Evolutionary conservation across 2,888 invertebrate genomes (phyloP), one percentile per base, ranked within the genome.

Genomic region (Napeogenes inachia): DNA sequence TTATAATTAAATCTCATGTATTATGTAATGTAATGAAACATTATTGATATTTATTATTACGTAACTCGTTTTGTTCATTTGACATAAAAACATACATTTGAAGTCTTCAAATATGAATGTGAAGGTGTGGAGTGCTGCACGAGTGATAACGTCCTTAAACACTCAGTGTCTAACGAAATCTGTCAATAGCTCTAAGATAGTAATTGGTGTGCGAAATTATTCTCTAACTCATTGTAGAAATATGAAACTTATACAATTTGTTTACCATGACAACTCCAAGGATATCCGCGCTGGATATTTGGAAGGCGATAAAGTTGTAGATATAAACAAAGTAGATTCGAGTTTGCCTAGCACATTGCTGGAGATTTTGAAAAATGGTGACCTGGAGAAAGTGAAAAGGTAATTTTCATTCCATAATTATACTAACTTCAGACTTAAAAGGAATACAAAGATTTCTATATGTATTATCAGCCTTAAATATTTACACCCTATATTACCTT

Each of bases 171-270:
- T 42, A 4, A 13, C 54, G 13, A 67, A 67, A 63, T 63, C 57
- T 59, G 56, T 62, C 56, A 55, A 59, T 60, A 63, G 57, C 64
- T 32, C 45, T 12, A 50, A 50, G n/a, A 55, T 55, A 57, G 59
- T 50, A 53, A 56, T 56, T 58, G 66, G 64, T 56, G 57, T 62
- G 32, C 72, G 78, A 68, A 66, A 67, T 63, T 82, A 87, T 69
- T 80, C 87, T 38, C 65, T 78, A 62, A 75, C 79, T 62, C 70
- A 68, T 32, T 71, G 57, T 71, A 78, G 60, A 75, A 91, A 89
- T 45, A 93, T 94, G 94, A 93, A 95, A 74, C 93, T 94, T 71
- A 92, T 96, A 55, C 96, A 96, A 75, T 96, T 94, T 79, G 84
- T 87, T 56, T 87, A 81, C 45, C 75, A 75, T n/a, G 67, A 92